Evolutionary conservation across 2,797 vertebrate genomes (phyloP), one percentile per base, ranked within the genome.

Genomic region (Sebastes oblongus): DNA sequence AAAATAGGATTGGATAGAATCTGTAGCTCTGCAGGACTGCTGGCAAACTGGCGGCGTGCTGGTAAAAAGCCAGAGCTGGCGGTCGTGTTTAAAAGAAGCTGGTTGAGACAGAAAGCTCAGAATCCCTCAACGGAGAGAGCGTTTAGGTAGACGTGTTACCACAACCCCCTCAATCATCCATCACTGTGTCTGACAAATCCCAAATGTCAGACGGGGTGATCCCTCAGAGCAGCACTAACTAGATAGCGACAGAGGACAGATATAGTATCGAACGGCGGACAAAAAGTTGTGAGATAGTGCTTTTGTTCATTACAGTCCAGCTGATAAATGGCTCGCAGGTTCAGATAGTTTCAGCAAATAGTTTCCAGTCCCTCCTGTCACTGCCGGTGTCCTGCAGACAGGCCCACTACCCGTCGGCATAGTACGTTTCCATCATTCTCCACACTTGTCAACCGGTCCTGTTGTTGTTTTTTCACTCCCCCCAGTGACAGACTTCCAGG

Each of bases 251-350:
- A 91, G 81, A 81, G 86, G 80, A 83, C 78, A 93, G 91, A 92
- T 90, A 90, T 88, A 83, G 89, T 93, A 93, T 94, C 65, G 94
- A 95, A 88, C 89, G 60, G 72, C 10, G 16, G 88, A 88, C 84
- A 91, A 81, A 88, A 88, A 90, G 86, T 90, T 93, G 72, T 71
- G 75, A 89, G 87, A 88, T 90, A 90, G 92, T 92, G 90, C 86
- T 90, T 89, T 90, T 90, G 91, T 94, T 94, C 92, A 93, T 95
- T 94, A 93, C 90, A 87, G 88, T 84, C 75, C 52, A 78, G 72
- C 89, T 94, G 94, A 95, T 94, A 93, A 94, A 95, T 94, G 91
- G 82, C 75, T 71, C 2, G 2, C 16, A 5, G 86, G 71, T 82
- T 82, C 56, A 78, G 62, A 71, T 87, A 85, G 84, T 83, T 88